Evolutionary conservation across 2,113 vertebrate genomes (phyloP).

Genomic region (Suncus etruscus): DNA sequence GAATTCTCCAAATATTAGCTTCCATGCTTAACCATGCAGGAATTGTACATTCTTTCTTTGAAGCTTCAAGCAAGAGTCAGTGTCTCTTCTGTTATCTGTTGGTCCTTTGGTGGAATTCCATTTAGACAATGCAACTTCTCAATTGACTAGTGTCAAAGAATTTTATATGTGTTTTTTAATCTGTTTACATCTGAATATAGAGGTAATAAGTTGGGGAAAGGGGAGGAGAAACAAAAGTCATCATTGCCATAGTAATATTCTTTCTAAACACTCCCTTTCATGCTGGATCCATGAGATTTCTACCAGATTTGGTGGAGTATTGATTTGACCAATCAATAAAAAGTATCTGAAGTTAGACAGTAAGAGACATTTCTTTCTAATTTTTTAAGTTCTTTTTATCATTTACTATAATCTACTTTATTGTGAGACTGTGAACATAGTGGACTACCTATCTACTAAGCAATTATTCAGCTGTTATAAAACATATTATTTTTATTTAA

Average conservation of each 20-base stretch:
- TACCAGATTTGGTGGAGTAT: background rate
- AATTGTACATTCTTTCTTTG: background rate
- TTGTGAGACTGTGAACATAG: background rate
- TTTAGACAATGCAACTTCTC: background rate
- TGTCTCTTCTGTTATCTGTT: background rate
- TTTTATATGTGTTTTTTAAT: background rate
- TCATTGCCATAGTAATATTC: background rate
- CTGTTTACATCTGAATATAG: no score
- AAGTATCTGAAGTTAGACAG: background rate
- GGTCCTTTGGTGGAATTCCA: background rate
- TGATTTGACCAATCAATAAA: background rate
- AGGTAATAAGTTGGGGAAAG: no score
- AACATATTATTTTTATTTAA: constrained; percentile 22
- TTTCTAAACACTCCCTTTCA: background rate
- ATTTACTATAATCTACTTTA: background rate
- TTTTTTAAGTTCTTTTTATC: background rate
- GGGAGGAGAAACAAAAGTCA: background rate
- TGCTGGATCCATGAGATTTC: background rate
- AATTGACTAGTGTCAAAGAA: background rate
- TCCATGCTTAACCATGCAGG: background rate
- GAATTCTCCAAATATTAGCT: background rate
- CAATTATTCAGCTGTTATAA: background rate
- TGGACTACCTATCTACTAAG: background rate
- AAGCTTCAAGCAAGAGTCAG: background rate
- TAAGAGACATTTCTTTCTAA: background rate